Evolutionary conservation across 2,888 invertebrate species (phyloP).

Genomic region (Halocaridina rubra): DNA sequence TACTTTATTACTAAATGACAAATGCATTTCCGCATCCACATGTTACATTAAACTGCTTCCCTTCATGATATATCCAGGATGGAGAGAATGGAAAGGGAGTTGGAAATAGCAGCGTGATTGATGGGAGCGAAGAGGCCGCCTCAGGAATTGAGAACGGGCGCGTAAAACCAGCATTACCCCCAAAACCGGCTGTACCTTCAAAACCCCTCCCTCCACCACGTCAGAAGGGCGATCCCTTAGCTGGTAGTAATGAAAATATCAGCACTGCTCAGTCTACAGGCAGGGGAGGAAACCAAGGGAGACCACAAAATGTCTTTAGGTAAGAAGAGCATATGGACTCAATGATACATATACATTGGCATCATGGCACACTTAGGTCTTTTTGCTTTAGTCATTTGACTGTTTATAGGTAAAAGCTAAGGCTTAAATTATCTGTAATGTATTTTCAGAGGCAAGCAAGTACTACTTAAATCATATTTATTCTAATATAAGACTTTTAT

Average conservation of each 20-base stretch:
- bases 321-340: too few relatives aligned
- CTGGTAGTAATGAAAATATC: constrained; percentile 21
- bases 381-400: too few relatives aligned
- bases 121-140: constrained; percentile 79
- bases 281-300: constrained; percentile 9
- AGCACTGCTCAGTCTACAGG: neutral
- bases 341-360: too few relatives aligned
- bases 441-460: too few relatives aligned
- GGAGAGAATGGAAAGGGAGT: neutral
- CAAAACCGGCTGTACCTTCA: constrained; percentile 66
- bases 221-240: constrained; percentile 50
- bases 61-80: neutral
- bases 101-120: constrained; percentile 24
- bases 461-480: too few relatives aligned
- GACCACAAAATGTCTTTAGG: constrained; percentile 38
- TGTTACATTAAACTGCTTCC: too few relatives aligned
- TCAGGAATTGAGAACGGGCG: constrained; percentile 69
- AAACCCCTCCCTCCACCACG: constrained; percentile 53
- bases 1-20: too few relatives aligned
- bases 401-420: too few relatives aligned
- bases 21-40: too few relatives aligned
- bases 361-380: too few relatives aligned
- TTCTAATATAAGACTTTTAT: too few relatives aligned
- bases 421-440: too few relatives aligned
- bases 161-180: constrained; percentile 77